A percentile compares a stretch with the other conserved stretches of the same genome.
phyloP scores from a whole-genome alignment of 2,888 invertebrate genomes.

The Gastrophysa polygoni region DNA sequence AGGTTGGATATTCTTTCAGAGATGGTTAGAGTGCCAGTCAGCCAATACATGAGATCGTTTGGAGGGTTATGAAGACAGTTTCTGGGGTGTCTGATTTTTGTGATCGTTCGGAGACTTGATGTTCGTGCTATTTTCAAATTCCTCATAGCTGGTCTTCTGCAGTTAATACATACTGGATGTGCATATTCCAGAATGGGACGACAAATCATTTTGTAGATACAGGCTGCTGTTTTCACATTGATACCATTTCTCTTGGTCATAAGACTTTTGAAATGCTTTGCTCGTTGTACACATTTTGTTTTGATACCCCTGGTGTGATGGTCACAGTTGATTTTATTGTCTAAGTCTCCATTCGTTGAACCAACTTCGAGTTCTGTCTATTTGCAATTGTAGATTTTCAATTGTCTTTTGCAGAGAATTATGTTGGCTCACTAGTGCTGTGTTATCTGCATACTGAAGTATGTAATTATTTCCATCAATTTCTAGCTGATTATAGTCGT shows the following conservation, averaged over 20 bases:
- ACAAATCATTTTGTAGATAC: neutral
- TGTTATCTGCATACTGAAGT: slow-evolving; percentile 3
- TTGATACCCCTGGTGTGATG: neutral
- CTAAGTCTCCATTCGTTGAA: neutral
- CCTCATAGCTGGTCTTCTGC: neutral
- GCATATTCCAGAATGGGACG: neutral
- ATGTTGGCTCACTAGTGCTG: neutral
- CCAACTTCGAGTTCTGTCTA: neutral
- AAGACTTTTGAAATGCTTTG: too few species aligned
- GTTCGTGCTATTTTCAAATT: neutral
- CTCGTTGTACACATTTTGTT: too few species aligned
- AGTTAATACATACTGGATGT: neutral
- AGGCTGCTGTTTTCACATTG: neutral
- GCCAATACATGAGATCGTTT: neutral
- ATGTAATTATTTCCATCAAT: too few species aligned
- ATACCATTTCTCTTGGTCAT: too few species aligned
- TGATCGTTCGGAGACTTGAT: too few species aligned
- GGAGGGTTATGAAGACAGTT: neutral
- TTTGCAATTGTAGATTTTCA: neutral
- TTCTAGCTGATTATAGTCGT: too few species aligned
- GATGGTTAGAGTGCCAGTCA: neutral
- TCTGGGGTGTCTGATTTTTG: too few species aligned
- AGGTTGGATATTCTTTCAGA: neutral
- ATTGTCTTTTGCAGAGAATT: neutral
- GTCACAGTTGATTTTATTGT: neutral